Evolutionary conservation across 2,888 invertebrate genomes (phyloP), one percentile per base, ranked within the genome.

Genomic region (Zaprionus lineosus): DNA sequence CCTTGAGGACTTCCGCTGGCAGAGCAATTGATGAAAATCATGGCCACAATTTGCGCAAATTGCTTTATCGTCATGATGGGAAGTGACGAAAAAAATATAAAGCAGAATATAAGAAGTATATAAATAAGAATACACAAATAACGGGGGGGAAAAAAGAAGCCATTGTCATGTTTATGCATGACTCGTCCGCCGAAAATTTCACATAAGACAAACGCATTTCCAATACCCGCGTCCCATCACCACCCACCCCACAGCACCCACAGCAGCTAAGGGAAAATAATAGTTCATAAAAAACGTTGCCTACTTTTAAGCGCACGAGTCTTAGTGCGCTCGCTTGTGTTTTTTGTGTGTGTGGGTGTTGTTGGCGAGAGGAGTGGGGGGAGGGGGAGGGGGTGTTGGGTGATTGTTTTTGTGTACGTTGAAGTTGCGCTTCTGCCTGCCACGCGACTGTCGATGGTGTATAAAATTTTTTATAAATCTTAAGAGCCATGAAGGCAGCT

Each of bases 21-120:
- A 55, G 55, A 59, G 64, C 77, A 84, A 84, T 77, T 77, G 76
- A 77, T 84, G 81, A 82, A 84, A 78, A 84, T 78, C 78, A 84
- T 74, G 66, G 78, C 59, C 59, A 58, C 82, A 84, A 73, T 75
- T 71, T 71, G 58, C 41, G 58, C 61, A 77, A 77, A 77, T 84
- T 81, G 77, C 75, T 72, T 72, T 73, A 76, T 66, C 55, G 61
- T 14, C 46, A 44, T 28, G 21, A 29, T 39, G 31, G 34, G 39
- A 16, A 50, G 41, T 43, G 64, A 14, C 11, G 48, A 11, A 8
- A 9, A 29, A 29, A 18, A 12, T 15, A 21, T 9, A 29, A 12
- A 37, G 16, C 19, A 37, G 21, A 37, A 16, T 16, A 18, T 8
- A 18, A n/a, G n/a, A 36, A 36, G n/a, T n/a, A n/a, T n/a, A n/a